Conservation (phyloP, 2,797 vertebrate genomes). For the Myiotriccus ornatus region DNA sequence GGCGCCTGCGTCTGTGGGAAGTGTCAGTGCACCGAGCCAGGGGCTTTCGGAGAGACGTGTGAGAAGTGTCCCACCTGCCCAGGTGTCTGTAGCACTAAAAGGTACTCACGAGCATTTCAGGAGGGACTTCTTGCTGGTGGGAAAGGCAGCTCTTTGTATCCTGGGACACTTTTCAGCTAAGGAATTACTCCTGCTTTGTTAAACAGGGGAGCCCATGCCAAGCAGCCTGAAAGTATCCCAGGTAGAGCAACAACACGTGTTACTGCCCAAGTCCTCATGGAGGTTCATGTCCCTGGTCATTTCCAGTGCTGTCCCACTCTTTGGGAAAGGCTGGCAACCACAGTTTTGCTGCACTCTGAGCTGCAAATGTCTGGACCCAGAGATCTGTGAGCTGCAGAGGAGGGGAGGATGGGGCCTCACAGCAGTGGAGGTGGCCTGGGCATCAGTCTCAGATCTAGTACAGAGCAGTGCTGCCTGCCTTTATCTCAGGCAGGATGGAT, state of each 20-base stretch:
- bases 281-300: not conserved
- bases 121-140: fast-evolving
- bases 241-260: not conserved
- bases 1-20: conserved; percentile 88
- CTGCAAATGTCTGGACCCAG: not conserved
- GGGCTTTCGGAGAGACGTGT: conserved; percentile 91
- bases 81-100: conserved; percentile 90
- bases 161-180: not conserved
- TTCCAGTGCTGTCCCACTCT: not conserved
- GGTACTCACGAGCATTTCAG: conserved; percentile 67
- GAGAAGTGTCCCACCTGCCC: conserved; percentile 97
- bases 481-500: not conserved
- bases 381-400: not conserved
- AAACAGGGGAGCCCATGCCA: not conserved
- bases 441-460: not conserved
- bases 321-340: not conserved
- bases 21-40: conserved; percentile 90
- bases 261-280: not conserved
- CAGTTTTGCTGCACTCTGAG: not conserved
- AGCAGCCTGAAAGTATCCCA: not conserved
- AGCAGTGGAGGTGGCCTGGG: fast-evolving
- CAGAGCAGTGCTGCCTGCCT: not conserved
- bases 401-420: not conserved
- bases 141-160: not conserved
- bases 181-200: not conserved